These are phyloP conservation scores for Lichenostomus cassidix DNA, from an alignment of 2,113 vertebrate genomes.

Conservation along the genomic window DNA sequence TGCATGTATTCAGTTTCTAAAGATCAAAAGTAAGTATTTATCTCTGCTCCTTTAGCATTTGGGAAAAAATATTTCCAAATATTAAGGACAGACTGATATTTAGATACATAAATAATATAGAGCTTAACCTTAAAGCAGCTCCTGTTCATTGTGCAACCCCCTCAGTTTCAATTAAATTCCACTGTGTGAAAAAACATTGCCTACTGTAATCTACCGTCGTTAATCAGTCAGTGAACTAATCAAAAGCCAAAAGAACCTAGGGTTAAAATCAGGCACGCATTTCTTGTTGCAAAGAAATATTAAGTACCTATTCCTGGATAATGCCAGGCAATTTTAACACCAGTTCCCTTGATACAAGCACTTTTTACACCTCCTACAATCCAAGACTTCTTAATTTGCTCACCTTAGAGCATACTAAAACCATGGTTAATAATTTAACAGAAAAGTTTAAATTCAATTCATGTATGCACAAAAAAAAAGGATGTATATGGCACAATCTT, in stretches of 20 bases:
- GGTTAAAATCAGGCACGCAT: not conserved
- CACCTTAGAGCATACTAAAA: conserved; percentile 29
- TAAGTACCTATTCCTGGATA: not conserved
- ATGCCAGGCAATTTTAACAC: not conserved
- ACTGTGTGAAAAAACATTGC: fast-evolving
- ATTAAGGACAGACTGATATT: not conserved
- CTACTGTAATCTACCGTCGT: not conserved
- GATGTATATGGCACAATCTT: conserved; percentile 22
- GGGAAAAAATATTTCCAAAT: not conserved
- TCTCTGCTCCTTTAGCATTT: not conserved
- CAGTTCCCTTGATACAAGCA: not conserved
- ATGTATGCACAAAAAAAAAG: conserved; percentile 3
- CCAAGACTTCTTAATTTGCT: conserved; percentile 36
- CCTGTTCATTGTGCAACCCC: not conserved
- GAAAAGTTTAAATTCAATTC: conserved; percentile 62
- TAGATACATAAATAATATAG: not conserved
- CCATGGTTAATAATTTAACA: conserved; percentile 57
- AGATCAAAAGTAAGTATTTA: not conserved
- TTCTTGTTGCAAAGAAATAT: not conserved
- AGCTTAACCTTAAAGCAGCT: not conserved
- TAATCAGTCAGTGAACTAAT: not conserved
- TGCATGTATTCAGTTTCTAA: not conserved
- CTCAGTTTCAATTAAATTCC: not conserved
- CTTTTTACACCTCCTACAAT: not conserved
- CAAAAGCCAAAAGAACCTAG: not conserved